Base-by-base conservation (phyloP, 1,140 invertebrate species). In the Copidosoma floridanum region DNA sequence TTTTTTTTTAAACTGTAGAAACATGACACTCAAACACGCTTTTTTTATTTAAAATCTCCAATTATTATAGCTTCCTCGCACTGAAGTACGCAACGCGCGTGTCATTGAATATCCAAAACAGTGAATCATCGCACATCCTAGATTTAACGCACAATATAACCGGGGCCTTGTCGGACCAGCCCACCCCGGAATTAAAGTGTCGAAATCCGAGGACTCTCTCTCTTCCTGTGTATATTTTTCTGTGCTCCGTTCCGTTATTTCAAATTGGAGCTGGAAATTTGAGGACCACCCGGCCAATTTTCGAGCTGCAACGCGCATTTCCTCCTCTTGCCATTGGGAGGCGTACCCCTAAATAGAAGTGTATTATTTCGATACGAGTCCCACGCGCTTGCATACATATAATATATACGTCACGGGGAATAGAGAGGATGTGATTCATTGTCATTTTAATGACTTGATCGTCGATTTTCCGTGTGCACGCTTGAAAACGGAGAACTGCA, bases 271-370 rank as follows among this genome's bases (percentile, higher is more conserved):
- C 41, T 27, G 29, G 38, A 32, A 59, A 59, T 44, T 44, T n/a
- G 57, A 59, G 35, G 50, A 60, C 41, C n/a, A n/a, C n/a, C 37
- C 24, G 24, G 50, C 57, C 57, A 54, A 60, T 60, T 47, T 46
- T 35, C 32, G 12, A 24, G 20, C 12, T 2, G 44, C 21, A 27
- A 40, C 23, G n/a, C 32, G 32, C 14, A 8, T 6, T 6, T 35
- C 32, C 32, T 6, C 14, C 32, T 6, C 32, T 35, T 14, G n/a
- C n/a, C 32, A 27, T 41, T 43, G 16, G 23, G 18, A 18, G 8
- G 37, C n/a, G n/a, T 11, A 27, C 1, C 1, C 23, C 16, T 27
- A 41, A 24, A 52, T 27, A 40, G 16, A 2, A 12, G 6, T 43
- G 1, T 52, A 41, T 51, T 58, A 58, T 58, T 51, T 44, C 47